Base-by-base conservation (phyloP, 2,113 vertebrate species). In the Recurvirostra avosetta region DNA sequence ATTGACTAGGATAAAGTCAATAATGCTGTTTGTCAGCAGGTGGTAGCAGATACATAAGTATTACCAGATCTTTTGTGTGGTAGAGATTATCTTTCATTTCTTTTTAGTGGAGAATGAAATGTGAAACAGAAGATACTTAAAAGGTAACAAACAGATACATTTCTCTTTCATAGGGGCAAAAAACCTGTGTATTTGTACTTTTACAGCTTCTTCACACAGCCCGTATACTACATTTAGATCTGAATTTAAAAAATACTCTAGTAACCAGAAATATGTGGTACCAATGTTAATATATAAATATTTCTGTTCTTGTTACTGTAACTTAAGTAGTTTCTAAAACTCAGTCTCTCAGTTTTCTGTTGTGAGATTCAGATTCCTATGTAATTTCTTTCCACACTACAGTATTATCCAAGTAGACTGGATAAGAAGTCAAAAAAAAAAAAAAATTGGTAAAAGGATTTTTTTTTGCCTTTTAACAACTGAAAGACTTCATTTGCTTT, bases 31-130 rank as follows among this genome's bases (percentile, higher is more conserved):
- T 89, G 93, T 94, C 94, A 97, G 94, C 77, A 97, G 96, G 73
- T 95, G 96, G 96, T 95, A 97, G 94, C 61, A 97, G 84, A 96
- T 75, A 40, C 86, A 17, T 68, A 88, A 75, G 40, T 86, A 94
- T 79, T 92, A 49, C 12, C 45, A 73, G 30, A 52, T 55, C 6
- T 80, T 94, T 34, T 59, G 15, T 23, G 34, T 45, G 11, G 8
- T 43, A 27, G 25, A 17, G 9, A 17, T 58, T 81, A 27, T 78
- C 32, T 53, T 71, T 36, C 0, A 19, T 45, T 71, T 72, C 20
- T 63, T 96, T 93, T 86, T 66, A 66, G 14, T 38, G 29, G 38
- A n/a, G 15, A 77, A 74, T 80, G 12, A 62, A 84, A 73, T 27
- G 13, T 71, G 67, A 71, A 94, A 27, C 9, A 17, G 49, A 70